Evolutionary conservation across 2,797 vertebrate species (phyloP), one percentile per base, ranked within the genome.

Genomic region (Tiaroga cobitis): DNA sequence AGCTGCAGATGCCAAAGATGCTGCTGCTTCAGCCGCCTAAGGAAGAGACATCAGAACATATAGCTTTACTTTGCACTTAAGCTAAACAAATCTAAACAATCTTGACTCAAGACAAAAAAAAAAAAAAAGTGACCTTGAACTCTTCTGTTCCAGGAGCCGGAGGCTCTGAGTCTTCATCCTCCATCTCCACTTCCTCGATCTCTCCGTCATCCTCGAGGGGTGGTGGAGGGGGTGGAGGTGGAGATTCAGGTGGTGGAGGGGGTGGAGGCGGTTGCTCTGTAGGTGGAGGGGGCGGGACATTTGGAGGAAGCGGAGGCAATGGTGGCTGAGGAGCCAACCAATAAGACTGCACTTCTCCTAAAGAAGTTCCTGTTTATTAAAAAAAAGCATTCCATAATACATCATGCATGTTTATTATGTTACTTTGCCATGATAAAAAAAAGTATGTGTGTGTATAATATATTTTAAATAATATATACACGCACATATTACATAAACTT

Each of bases 131-230:
- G 80, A 98, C 98, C 95, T 96, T 97, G 32, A 89, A 90, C 84
- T 98, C 97, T 89, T 99, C 98, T 0, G 97, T 99, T 89, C 98
- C 98, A 0, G 98, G 98, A 0, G 97, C 97, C 2, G 98, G 98
- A 0, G 98, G 97, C 88, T 99, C 98, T 69, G 96, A 95, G 8
- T 97, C 97, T 29, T 97, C 96, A 24, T 98, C 98, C 88, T 99
- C 97, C 98, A 99, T 98, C 92, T 99, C 98, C 78, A 99, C 98
- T 91, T 99, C 98, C 92, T 98, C 96, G 68, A 99, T 99, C 90
- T 99, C 98, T 0, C 95, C 94, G 1, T 96, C 96, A 82, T 99
- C 98, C 2, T 95, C 95, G 2, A 97, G 96, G 0, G 97, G 97
- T 1, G 96, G 97, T 0, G 97, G 72, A 54, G 97, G 18, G 21